Conservation (phyloP, 2,113 vertebrate genomes). For the Prionailurus viverrinus region DNA sequence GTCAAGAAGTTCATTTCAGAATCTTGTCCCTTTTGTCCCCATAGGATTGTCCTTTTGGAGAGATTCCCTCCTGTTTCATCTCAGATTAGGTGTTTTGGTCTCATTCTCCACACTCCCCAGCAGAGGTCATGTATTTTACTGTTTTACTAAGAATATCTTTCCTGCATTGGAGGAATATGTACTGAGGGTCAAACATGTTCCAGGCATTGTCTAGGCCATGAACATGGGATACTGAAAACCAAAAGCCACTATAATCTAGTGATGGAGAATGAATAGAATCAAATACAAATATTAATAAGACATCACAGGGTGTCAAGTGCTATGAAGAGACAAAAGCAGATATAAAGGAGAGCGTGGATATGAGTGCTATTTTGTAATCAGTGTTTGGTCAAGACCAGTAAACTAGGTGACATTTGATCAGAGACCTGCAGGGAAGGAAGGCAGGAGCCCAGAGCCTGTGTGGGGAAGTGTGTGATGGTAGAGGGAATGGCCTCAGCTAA, state of each 20-base stretch:
- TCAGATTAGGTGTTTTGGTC: not conserved
- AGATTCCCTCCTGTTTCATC: not conserved
- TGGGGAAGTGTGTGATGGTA: no score
- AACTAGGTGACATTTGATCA: no score
- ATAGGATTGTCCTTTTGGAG: not conserved
- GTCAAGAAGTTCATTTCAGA: not conserved
- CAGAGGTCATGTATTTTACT: not conserved
- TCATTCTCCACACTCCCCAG: not conserved
- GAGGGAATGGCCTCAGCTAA: no score
- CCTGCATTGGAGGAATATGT: not conserved
- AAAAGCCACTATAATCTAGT: not conserved
- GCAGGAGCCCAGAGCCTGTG: no score
- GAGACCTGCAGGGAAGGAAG: no score
- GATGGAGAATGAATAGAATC: not conserved
- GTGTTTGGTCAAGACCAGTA: no score
- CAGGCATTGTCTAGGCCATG: not conserved
- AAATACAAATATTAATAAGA: not conserved
- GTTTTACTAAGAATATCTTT: not conserved
- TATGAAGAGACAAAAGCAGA: not conserved
- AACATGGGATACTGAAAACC: not conserved
- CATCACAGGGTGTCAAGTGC: not conserved
- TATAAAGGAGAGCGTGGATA: not conserved
- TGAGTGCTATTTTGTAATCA: no score
- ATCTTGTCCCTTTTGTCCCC: no score
- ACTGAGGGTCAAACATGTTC: not conserved